Base-by-base conservation (phyloP, 1,140 invertebrate species). In the Drosophila lacertosa region DNA sequence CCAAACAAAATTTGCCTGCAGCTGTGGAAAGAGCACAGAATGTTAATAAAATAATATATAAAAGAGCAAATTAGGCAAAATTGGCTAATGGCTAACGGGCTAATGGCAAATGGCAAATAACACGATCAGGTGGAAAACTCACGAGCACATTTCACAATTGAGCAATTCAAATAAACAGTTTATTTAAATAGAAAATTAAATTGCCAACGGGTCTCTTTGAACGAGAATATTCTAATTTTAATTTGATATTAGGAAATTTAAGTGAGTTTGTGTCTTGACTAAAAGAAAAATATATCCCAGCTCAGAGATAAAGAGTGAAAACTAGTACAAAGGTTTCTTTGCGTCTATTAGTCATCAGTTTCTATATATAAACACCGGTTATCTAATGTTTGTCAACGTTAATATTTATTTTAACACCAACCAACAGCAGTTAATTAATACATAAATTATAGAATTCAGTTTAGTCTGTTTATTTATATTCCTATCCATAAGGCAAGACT, bases 131-230 rank as follows among this genome's bases (percentile, higher is more conserved):
- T 65, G 53, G 29, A 53, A 55, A 47, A 55, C 33, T 59, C 42
- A 7, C 16, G 37, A 26, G 11, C 24, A 15, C 7, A 40, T 59
- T 44, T 32, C 24, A 33, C 22, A 69, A 51, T 20, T 59, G 40
- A 48, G 45, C 45, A 47, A 71, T 75, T 71, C 55, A 83, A 75
- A 75, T 83, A 73, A 79, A 73, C 71, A 83, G 58, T 37, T 20
- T 58, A 71, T 71, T 71, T 26, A 62, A 74, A 55, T 33, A 11
- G 20, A 18, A 64, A 68, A 37, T 66, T 42, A 42, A 80, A 71
- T 57, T 22, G 26, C 20, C 48, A 26, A 16, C 37, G 20, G 32
- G 40, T 18, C 22, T 15, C n/a, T 29, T 15, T 15, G 6, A 53
- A 11, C 20, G 16, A 16, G 5, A 10, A 5, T 22, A 53, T 53